Base-by-base conservation (phyloP, 2,113 vertebrate genomes). In the Thalassarche chlororhynchos region DNA sequence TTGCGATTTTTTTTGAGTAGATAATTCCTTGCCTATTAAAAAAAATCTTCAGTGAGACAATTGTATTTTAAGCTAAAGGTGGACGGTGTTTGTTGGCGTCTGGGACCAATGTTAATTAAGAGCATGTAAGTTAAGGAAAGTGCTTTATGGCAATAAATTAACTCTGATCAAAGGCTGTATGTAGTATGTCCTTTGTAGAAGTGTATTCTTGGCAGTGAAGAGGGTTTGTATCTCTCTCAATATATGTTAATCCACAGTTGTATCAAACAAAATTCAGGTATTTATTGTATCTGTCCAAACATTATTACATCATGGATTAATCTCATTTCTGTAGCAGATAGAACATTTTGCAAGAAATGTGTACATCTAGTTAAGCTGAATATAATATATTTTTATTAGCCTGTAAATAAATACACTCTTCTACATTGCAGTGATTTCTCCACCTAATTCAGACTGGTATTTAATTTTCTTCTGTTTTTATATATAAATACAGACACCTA, bases 361-460 rank as follows among this genome's bases (percentile, higher is more conserved):
- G 89, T 93, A 68, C 94, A 93, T 87, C 64, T 90, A 77, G n/a
- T 89, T 94, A 83, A 74, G 34, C 84, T 94, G 89, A 97, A 91
- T 95, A 95, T 91, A 92, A 84, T 94, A 91, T 97, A 94, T 98
- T 98, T 97, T 97, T 97, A 97, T 97, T 97, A 93, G 75, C 62
- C 85, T 98, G 87, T 98, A 97, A 98, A 98, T 98, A 98, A 98
- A 98, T 88, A 72, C 66, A 80, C 84, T 97, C 94, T 96, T 97
- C 83, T 97, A 78, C 93, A 93, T 90, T 98, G 86, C 94, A 94
- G 90, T 91, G 64, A 62, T 95, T 96, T 85, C 69, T 97, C 62
- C 87, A 93, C 60, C 89, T 90, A 89, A 92, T 97, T 98, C 70
- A 34, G 44, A 89, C 69, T 95, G 93, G 86, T 49, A 85, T 57